Conservation (phyloP, 2,888 invertebrate genomes). For the Alviniconcha strummeri region DNA sequence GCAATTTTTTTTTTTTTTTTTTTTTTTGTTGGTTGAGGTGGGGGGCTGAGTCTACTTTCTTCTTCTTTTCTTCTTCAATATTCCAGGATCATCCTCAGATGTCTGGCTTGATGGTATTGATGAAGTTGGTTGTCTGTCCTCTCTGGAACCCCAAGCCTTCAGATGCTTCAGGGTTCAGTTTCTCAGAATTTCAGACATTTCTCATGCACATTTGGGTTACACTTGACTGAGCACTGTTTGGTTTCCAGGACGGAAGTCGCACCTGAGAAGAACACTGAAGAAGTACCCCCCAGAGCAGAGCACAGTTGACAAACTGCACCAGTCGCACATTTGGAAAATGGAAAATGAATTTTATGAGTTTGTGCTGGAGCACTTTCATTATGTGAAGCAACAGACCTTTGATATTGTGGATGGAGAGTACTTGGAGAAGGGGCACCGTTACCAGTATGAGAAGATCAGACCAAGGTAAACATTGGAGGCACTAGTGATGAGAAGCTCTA, state of each 20-base stretch:
- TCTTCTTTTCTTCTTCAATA: too few relatives aligned
- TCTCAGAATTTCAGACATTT: too few relatives aligned
- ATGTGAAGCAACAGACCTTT: constrained; percentile 38
- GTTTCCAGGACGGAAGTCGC: constrained; percentile 36
- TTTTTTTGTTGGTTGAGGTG: too few relatives aligned
- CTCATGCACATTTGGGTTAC: too few relatives aligned
- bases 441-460: constrained; percentile 36
- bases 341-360: constrained; percentile 43
- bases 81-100: too few relatives aligned
- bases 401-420: constrained; percentile 37
- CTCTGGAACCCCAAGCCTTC: too few relatives aligned
- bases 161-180: too few relatives aligned
- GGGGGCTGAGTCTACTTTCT: too few relatives aligned
- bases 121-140: too few relatives aligned
- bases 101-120: too few relatives aligned
- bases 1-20: too few relatives aligned
- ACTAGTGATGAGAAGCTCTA: too few relatives aligned
- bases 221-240: not conserved
- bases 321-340: constrained; percentile 41
- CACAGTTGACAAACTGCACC: constrained; percentile 39
- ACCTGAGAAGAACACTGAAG: constrained; percentile 38
- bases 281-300: constrained; percentile 36
- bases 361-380: constrained; percentile 41
- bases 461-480: constrained; percentile 25
- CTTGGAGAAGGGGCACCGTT: constrained; percentile 30